phyloP scores from a whole-genome alignment of 2,888 invertebrate genomes.

The Ornithoptera priamus region DNA sequence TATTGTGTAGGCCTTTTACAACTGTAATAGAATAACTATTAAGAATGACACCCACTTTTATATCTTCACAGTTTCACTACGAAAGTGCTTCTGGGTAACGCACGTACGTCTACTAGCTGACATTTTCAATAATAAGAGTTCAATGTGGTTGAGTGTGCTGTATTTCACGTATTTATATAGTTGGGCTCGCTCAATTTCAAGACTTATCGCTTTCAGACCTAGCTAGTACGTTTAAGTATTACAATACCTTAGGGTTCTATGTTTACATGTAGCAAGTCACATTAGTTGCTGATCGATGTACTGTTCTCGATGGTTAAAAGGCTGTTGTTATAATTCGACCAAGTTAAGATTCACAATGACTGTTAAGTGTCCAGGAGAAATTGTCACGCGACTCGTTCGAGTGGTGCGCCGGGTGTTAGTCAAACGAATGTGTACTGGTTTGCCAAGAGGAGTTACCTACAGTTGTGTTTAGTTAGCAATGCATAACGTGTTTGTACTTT shows the following conservation, averaged over 20 bases:
- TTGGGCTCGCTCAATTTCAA: slow-evolving; percentile 78
- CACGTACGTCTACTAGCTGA: slow-evolving; percentile 33
- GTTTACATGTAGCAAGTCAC: slow-evolving; percentile 71
- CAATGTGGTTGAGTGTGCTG: slow-evolving; percentile 67
- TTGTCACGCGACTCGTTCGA: slow-evolving; percentile 59
- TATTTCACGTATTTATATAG: slow-evolving; percentile 68
- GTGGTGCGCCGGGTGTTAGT: slow-evolving; percentile 72
- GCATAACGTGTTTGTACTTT: slow-evolving; percentile 81
- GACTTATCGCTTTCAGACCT: slow-evolving; percentile 75
- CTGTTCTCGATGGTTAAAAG: slow-evolving; percentile 66
- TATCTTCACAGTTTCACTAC: slow-evolving; percentile 48
- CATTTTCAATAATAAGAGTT: slow-evolving; percentile 40
- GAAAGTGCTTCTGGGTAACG: slow-evolving; percentile 48
- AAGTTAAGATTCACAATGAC: slow-evolving; percentile 59
- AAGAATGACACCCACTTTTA: slow-evolving; percentile 32
- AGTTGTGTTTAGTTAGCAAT: slow-evolving; percentile 79
- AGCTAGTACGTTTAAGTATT: slow-evolving; percentile 71
- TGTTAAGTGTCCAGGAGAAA: slow-evolving; percentile 51
- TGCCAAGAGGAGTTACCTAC: slow-evolving; percentile 80
- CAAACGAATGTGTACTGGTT: slow-evolving; percentile 72
- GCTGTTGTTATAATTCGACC: slow-evolving; percentile 70
- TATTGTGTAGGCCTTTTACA: slow-evolving; percentile 27
- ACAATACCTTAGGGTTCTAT: slow-evolving; percentile 65
- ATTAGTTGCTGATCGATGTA: slow-evolving; percentile 69
- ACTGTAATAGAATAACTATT: slow-evolving; percentile 30